phyloP scores from a whole-genome alignment of 2,888 invertebrate genomes.

The Lasioglossum calceatum region DNA sequence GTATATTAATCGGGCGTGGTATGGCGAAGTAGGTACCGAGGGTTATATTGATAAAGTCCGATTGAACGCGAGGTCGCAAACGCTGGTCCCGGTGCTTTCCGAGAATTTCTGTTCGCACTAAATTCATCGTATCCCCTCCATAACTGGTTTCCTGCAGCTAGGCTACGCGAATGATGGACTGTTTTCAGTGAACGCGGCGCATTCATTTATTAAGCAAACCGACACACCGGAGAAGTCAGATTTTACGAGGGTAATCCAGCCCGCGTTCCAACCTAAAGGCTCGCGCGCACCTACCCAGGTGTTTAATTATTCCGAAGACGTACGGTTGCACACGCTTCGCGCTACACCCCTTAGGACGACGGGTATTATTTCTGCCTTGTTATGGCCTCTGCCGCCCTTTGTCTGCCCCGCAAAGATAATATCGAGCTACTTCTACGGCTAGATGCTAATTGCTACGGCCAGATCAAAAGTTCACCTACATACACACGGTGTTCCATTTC shows the following conservation, averaged over 20 bases:
- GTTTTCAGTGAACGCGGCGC: conserved; percentile 29
- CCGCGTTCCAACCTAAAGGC: conserved; percentile 21
- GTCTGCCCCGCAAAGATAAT: not conserved
- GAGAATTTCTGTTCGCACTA: conserved; percentile 8
- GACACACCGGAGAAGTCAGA: conserved; percentile 45
- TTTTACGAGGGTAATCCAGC: conserved; percentile 60
- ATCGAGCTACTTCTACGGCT: conserved; percentile 1
- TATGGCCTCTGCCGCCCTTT: not conserved
- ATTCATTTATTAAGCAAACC: conserved; percentile 55
- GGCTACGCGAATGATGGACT: conserved; percentile 28
- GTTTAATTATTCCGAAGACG: conserved; percentile 61
- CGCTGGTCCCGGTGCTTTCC: not conserved
- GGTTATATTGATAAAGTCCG: conserved; percentile 44
- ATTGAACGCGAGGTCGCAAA: conserved; percentile 38
- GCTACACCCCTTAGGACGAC: not conserved
- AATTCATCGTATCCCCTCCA: not conserved
- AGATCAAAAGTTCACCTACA: not conserved
- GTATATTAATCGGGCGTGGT: conserved; percentile 35
- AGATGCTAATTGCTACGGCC: not conserved
- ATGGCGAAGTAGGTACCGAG: conserved; percentile 21
- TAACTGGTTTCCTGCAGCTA: not conserved
- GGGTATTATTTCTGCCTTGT: conserved; percentile 41
- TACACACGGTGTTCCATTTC: not conserved
- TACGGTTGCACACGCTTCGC: conserved; percentile 30
- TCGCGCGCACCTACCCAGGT: conserved; percentile 19